phyloP scores from a whole-genome alignment of 2,888 invertebrate genomes.

The Deroplatys truncata region DNA sequence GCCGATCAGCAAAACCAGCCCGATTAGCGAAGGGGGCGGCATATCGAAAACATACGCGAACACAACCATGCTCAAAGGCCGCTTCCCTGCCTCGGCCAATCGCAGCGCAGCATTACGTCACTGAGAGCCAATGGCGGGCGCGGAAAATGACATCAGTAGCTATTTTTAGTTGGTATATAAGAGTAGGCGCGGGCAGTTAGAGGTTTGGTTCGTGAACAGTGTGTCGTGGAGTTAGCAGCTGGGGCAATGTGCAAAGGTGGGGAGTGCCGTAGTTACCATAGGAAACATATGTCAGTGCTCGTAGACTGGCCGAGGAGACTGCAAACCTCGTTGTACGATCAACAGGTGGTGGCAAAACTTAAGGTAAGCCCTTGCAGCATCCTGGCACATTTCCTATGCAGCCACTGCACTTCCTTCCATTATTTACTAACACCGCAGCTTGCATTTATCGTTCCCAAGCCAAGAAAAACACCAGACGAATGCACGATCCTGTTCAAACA shows the following conservation, averaged over 20 bases:
- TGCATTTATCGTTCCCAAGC: too few species aligned
- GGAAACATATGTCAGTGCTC: background rate
- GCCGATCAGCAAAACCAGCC: background rate
- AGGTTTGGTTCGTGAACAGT: constrained; percentile 6
- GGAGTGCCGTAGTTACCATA: background rate
- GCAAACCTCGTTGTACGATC: background rate
- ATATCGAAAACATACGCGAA: background rate
- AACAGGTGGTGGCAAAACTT: background rate
- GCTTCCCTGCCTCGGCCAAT: background rate
- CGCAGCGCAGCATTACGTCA: constrained; percentile 36
- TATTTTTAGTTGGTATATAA: constrained; percentile 44
- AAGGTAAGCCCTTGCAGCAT: background rate
- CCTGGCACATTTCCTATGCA: background rate
- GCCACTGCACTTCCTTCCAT: background rate
- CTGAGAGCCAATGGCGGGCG: constrained; percentile 36
- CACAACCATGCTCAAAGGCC: background rate
- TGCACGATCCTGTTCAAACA: too few species aligned
- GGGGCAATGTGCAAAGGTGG: background rate
- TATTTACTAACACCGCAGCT: background rate
- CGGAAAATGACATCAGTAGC: constrained; percentile 39
- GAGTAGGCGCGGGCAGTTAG: background rate
- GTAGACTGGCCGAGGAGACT: background rate
- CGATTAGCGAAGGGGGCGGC: background rate
- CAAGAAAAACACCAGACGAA: too few species aligned
- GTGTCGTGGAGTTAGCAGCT: background rate